A percentile compares a stretch with the other conserved stretches of the same genome.
These are phyloP conservation scores for Brachionus manjavacas DNA, from an alignment of 1,140 invertebrate species.

Conservation along the genomic window DNA sequence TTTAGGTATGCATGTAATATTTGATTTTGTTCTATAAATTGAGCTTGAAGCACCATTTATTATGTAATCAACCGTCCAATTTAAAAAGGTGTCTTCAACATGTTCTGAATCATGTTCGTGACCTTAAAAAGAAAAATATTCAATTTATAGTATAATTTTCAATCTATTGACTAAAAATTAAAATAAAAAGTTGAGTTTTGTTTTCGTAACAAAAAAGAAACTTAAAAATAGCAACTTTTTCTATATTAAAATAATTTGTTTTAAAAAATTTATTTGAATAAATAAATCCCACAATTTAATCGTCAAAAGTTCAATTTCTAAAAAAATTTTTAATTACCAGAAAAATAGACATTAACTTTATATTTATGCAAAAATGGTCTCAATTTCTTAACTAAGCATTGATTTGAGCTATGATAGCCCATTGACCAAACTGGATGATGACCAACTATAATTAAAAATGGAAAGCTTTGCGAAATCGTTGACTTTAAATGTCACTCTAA, in stretches of 20 bases:
- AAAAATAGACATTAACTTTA: conserved; percentile 58
- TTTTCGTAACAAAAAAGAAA: no score
- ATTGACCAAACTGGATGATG: conserved; percentile 61
- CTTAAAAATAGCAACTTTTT: no score
- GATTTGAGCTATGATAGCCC: conserved; percentile 58
- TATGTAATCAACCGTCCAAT: conserved; percentile 51
- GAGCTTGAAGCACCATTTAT: conserved; percentile 55
- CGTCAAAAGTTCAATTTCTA: conserved; percentile 52
- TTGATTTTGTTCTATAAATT: conserved; percentile 49
- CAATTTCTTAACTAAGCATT: conserved; percentile 55
- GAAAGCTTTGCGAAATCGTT: conserved; percentile 13
- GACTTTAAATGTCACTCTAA: conserved; percentile 51
- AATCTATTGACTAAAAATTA: no score
- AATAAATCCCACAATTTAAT: no score
- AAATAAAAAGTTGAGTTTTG: no score
- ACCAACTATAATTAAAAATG: conserved; percentile 60
- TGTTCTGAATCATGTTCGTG: conserved; percentile 59
- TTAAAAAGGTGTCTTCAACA: conserved; percentile 46
- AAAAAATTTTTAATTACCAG: conserved; percentile 57
- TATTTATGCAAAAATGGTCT: conserved; percentile 58
- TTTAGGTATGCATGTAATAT: conserved; percentile 49
- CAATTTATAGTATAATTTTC: no score
- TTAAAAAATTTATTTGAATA: no score
- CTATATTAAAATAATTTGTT: no score
- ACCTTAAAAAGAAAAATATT: conserved; percentile 43